phyloP scores from a whole-genome alignment of 2,797 vertebrate species.

The Ptychobarbus kaznakovi region DNA sequence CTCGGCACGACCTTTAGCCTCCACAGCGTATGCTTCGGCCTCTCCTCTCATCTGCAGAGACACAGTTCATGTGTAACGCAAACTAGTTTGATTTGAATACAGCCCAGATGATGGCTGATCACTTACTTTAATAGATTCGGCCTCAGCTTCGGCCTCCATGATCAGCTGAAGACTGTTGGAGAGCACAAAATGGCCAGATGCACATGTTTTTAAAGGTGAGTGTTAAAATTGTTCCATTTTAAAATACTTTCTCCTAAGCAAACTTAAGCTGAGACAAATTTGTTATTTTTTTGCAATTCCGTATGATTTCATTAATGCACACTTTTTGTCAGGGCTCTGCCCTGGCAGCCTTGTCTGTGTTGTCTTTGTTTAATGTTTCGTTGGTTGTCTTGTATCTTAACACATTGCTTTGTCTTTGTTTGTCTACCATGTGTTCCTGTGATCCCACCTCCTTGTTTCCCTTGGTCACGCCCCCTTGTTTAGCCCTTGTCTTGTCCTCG shows the following conservation, averaged over 20 bases:
- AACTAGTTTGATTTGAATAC: background rate
- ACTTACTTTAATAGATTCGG: conserved; percentile 87
- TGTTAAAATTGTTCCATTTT: background rate
- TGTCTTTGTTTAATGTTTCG: too few species aligned
- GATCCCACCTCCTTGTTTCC: too few species aligned
- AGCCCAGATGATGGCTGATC: background rate
- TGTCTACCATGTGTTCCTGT: too few species aligned
- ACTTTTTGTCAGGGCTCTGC: too few species aligned
- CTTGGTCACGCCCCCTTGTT: too few species aligned
- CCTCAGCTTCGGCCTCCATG: conserved; percentile 90
- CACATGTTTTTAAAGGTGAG: background rate
- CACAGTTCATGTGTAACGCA: background rate
- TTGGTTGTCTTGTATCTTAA: too few species aligned
- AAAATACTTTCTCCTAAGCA: background rate
- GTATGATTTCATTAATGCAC: too few species aligned
- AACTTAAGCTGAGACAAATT: background rate
- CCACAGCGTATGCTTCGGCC: conserved; percentile 86
- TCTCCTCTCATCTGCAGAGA: conserved; percentile 84
- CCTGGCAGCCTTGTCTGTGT: too few species aligned
- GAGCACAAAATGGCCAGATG: background rate
- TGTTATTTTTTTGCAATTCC: background rate
- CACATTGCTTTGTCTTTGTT: too few species aligned
- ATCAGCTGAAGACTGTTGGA: conserved; percentile 82
- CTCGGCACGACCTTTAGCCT: conserved; percentile 85
- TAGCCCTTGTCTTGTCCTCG: too few species aligned